phyloP scores from a whole-genome alignment of 2,888 invertebrate genomes.

The Cheilosia vernalis region DNA sequence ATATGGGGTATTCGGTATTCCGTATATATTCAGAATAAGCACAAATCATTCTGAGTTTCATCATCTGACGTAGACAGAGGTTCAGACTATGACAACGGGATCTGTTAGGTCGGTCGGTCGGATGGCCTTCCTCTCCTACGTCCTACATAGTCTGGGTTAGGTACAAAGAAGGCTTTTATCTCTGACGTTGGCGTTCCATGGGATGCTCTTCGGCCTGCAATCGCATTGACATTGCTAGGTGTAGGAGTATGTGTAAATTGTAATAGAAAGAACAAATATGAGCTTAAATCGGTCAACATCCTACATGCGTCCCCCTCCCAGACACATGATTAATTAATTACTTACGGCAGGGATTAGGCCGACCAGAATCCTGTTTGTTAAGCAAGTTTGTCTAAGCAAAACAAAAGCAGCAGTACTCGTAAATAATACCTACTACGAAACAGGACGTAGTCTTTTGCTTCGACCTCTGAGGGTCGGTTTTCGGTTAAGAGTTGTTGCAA shows the following conservation, averaged over 20 bases:
- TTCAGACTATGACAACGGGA: slow-evolving; percentile 29
- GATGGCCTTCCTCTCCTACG: background rate
- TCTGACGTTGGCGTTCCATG: slow-evolving; percentile 42
- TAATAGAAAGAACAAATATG: slow-evolving; percentile 55
- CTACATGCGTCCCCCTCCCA: slow-evolving; percentile 22
- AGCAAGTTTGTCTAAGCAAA: slow-evolving; percentile 24
- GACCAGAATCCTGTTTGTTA: slow-evolving; percentile 11
- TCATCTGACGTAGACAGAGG: slow-evolving; percentile 37
- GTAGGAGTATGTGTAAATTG: slow-evolving; percentile 20
- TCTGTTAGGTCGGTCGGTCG: background rate
- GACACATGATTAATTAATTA: slow-evolving; percentile 68
- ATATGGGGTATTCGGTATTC: slow-evolving; percentile 3
- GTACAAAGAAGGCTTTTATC: background rate
- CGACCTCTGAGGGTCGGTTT: slow-evolving; percentile 20
- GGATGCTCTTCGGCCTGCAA: slow-evolving; percentile 43
- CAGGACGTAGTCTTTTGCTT: slow-evolving; percentile 14
- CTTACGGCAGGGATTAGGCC: slow-evolving; percentile 64
- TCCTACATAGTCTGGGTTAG: background rate
- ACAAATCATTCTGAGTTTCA: slow-evolving; percentile 60
- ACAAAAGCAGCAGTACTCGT: slow-evolving; percentile 24
- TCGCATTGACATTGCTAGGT: slow-evolving; percentile 25
- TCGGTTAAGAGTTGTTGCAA: slow-evolving; percentile 25
- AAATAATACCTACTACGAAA: slow-evolving; percentile 36
- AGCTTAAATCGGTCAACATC: slow-evolving; percentile 50
- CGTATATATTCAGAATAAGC: slow-evolving; percentile 7